Evolutionary conservation across 2,797 vertebrate genomes (phyloP).

Genomic region (Scomberomorus guttatus): DNA sequence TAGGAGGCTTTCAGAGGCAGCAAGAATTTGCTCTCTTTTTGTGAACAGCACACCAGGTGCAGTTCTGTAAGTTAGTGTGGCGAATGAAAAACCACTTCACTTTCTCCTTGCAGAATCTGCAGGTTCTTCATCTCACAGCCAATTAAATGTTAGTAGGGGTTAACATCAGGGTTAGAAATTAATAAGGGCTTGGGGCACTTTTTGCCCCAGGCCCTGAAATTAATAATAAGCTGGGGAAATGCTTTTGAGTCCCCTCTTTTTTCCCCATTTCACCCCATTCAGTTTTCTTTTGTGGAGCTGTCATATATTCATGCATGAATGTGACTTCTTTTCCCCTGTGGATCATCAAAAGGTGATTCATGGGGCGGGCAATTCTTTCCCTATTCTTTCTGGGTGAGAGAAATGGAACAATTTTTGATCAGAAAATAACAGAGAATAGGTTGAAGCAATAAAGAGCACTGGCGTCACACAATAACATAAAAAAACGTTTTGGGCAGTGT

Average conservation of each 20-base stretch:
- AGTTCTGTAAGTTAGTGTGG: too few species aligned
- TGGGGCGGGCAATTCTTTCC: too few species aligned
- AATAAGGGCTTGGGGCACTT: slow-evolving; percentile 17
- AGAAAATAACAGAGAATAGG: not conserved
- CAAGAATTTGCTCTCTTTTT: not conserved
- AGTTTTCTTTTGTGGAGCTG: not conserved
- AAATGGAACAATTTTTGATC: not conserved
- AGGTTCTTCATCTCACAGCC: slow-evolving; percentile 21
- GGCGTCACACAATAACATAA: not conserved
- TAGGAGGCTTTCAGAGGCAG: too few species aligned
- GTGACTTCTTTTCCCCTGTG: not conserved
- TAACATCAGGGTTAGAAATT: slow-evolving; percentile 34
- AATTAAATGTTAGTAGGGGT: slow-evolving; percentile 39
- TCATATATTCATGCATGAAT: slow-evolving; percentile 7
- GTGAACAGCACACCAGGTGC: too few species aligned
- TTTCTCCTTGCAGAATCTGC: not conserved
- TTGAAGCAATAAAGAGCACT: not conserved
- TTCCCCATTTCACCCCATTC: not conserved
- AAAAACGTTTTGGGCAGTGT: not conserved
- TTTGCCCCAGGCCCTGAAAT: slow-evolving; percentile 11
- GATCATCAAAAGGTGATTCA: not conserved
- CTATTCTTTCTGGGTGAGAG: not conserved
- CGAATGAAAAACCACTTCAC: not conserved
- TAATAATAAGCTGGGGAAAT: slow-evolving; percentile 27
- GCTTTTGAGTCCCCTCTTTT: not conserved